Evolutionary conservation across 2,113 vertebrate genomes (phyloP).

Genomic region (Amazona guildingii): DNA sequence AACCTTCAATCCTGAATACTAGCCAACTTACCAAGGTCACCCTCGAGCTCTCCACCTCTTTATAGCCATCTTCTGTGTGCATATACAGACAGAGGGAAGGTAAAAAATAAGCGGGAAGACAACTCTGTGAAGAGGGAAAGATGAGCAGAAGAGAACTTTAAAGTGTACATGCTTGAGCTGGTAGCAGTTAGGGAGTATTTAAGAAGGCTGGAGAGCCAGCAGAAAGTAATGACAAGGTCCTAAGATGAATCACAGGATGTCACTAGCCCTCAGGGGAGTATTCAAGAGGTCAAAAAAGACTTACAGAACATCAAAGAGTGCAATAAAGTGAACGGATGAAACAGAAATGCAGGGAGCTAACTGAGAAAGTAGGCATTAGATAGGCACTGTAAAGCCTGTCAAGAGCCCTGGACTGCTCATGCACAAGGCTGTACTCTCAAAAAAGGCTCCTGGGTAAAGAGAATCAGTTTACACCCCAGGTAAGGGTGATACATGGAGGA

Average conservation of each 20-base stretch:
- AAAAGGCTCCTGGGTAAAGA: background rate
- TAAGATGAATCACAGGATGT: background rate
- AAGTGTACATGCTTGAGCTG: background rate
- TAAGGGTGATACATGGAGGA: background rate
- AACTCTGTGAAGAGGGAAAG: background rate
- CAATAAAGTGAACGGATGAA: constrained; percentile 4
- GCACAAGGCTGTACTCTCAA: background rate
- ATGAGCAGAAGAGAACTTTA: background rate
- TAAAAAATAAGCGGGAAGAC: background rate
- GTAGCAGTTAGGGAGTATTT: background rate
- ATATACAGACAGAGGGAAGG: background rate
- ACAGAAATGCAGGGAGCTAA: background rate
- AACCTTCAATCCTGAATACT: background rate
- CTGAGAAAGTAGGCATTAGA: background rate
- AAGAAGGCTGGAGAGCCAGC: background rate
- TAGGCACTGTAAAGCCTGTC: background rate
- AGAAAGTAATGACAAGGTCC: background rate
- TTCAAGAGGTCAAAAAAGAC: background rate
- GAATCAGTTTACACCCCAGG: background rate
- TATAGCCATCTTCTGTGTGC: background rate
- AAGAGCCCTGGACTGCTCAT: background rate
- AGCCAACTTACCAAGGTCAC: background rate
- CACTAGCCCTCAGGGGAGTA: background rate
- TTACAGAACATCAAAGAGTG: background rate
- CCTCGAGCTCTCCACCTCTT: background rate